Evolutionary conservation across 2,888 invertebrate species (phyloP), one percentile per base, ranked within the genome.

Genomic region (Parnassius orleans): DNA sequence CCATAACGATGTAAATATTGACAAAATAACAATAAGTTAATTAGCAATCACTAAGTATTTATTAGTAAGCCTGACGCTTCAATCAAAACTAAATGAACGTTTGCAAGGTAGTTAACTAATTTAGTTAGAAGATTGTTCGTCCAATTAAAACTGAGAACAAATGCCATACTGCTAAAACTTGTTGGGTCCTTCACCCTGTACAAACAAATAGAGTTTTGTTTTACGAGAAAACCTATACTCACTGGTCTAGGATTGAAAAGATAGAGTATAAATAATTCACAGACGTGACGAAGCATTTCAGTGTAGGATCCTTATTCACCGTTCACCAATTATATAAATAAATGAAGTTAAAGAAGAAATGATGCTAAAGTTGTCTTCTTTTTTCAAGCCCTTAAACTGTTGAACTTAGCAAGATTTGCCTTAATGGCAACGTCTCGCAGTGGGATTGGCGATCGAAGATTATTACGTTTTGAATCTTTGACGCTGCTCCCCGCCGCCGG

Each of bases 131-230:
- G 54, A 59, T 57, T 59, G 63, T 58, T 54, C 51, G 51, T 59
- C 63, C 63, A 63, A 63, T 63, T 63, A 63, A 59, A 63, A 63
- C 58, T 47, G 53, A 57, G 58, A 63, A 63, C 58, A 63, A 63
- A 63, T 63, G 63, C 58, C 58, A 54, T 47, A 63, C 58, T 59
- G 59, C 58, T 58, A 59, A 63, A 63, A 63, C 59, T 63, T 63
- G 58, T 51, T 47, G 53, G 50, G 58, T 59, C 55, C 63, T 63
- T 59, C 59, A 63, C 44, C 54, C 58, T 63, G 59, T 58, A 51
- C 63, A 63, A 63, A 63, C 63, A 59, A 51, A 53, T 51, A 43
- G 53, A 54, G 51, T 58, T 59, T 63, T 55, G 63, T 63, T 63
- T n/a, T 55, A 59, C n/a, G 63, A 57, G 53, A 54, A 58, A 62